Evolutionary conservation across 2,113 vertebrate species (phyloP), one percentile per base, ranked within the genome.

Genomic region (Monopterus albus): DNA sequence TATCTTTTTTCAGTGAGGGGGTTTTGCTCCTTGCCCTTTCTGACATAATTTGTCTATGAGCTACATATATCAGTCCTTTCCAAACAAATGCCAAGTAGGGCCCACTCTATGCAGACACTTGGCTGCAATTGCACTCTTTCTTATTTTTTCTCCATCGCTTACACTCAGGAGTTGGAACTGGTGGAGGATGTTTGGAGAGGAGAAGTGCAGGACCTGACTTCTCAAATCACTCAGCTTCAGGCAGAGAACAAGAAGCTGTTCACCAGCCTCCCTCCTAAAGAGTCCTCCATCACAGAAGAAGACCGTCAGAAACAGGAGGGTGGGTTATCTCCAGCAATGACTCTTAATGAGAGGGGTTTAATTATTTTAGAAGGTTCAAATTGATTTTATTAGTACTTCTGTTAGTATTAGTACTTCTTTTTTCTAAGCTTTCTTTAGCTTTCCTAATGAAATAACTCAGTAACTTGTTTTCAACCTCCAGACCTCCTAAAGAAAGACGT

Each of bases 151-250:
- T n/a, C n/a, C n/a, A n/a, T n/a, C n/a, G n/a, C n/a, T n/a, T n/a
- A n/a, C n/a, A n/a, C n/a, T n/a, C 53, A 98, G 96, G 96, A 97
- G 77, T 88, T 98, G 84, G 96, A 97, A 84, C 90, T 95, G 82
- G 94, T 97, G 86, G 96, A 98, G 68, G 96, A 98, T 13, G 94
- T 95, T 45, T 98, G 96, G 96, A 91, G 95, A 62, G 95, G 94
- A n/a, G 96, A 98, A 76, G 95, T 96, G 0, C 96, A 97, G 86
- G 95, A 98, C 56, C 94, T 97, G 26, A 92, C 96, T 9, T 94
- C 95, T 29, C 96, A 97, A 85, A 96, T 97, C 31, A 90, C 94
- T 13, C 95, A 95, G 89, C 94, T 98, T 64, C 95, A 97, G 86
- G 91, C 92, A 9, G 96, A 97, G 78, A 97, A 97, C 85, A 96